Evolutionary conservation across 1,140 invertebrate species (phyloP).

Genomic region (Mizuhopecten yessoensis): DNA sequence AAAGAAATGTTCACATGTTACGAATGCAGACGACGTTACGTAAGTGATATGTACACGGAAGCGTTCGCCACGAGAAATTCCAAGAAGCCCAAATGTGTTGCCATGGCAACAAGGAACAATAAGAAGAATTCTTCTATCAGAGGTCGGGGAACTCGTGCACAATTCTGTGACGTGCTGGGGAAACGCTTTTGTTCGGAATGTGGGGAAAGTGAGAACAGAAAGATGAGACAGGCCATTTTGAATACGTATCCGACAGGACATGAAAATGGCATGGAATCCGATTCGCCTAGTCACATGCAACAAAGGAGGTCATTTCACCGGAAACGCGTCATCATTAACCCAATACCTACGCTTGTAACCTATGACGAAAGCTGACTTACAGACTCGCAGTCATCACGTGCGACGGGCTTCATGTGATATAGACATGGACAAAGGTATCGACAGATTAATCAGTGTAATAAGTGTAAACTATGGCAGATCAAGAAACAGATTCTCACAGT

Average conservation of each 20-base stretch:
- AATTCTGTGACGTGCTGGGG: conserved; percentile 63
- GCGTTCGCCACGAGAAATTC: conserved; percentile 48
- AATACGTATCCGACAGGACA: neutral
- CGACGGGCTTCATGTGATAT: too few species aligned
- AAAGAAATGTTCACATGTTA: conserved; percentile 50
- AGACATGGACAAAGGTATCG: too few species aligned
- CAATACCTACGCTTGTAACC: neutral
- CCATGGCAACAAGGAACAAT: neutral
- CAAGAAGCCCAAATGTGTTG: conserved; percentile 43
- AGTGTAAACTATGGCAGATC: too few species aligned
- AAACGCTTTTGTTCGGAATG: conserved; percentile 57
- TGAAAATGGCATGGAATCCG: neutral
- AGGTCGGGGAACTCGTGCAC: neutral
- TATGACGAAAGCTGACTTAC: neutral
- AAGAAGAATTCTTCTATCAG: neutral
- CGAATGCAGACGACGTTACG: conserved; percentile 55
- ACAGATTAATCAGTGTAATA: too few species aligned
- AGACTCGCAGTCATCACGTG: neutral
- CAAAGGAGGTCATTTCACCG: neutral
- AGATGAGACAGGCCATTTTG: conserved; percentile 40
- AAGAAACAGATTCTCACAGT: too few species aligned
- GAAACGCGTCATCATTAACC: neutral
- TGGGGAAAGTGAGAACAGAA: conserved; percentile 58
- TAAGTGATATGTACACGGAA: conserved; percentile 55
- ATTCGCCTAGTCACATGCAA: neutral